Percentiles rank a stretch among this genome's conserved stretches.
phyloP scores from a whole-genome alignment of 2,888 invertebrate species.

The Masnerella sp. region DNA sequence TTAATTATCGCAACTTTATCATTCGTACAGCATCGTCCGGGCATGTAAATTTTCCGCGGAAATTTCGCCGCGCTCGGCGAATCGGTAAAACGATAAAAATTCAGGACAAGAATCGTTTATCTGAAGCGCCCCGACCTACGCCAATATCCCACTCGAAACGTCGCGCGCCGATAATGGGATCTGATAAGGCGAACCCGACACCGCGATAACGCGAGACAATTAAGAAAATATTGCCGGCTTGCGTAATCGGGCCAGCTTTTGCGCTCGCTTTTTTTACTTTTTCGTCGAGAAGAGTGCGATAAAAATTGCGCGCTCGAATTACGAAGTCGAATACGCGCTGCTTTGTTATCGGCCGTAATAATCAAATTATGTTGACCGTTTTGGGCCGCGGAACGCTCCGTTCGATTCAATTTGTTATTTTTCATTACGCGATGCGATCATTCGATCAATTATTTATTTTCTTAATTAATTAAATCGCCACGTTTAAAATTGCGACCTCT shows the following conservation, averaged over 20 bases:
- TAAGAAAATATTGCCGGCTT: neutral
- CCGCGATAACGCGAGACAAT: neutral
- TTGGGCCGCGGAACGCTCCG: slow-evolving; percentile 10
- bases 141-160: slow-evolving; percentile 1
- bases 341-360: slow-evolving; percentile 10
- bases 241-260: no score
- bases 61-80: neutral
- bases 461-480: slow-evolving; percentile 4
- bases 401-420: slow-evolving; percentile 23
- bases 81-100: neutral
- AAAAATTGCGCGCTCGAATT: no score
- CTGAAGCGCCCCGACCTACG: slow-evolving; percentile 16
- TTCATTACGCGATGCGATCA: slow-evolving; percentile 21
- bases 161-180: neutral
- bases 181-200: slow-evolving; percentile 3
- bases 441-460: slow-evolving; percentile 15
- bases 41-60: neutral
- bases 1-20: no score
- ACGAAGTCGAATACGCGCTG: no score
- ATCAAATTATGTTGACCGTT: slow-evolving; percentile 27
- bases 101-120: neutral
- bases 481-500: no score
- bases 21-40: no score
- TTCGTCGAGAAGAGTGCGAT: no score
- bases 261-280: no score